Conservation (phyloP, 1,140 invertebrate species). For the Battus philenor region DNA sequence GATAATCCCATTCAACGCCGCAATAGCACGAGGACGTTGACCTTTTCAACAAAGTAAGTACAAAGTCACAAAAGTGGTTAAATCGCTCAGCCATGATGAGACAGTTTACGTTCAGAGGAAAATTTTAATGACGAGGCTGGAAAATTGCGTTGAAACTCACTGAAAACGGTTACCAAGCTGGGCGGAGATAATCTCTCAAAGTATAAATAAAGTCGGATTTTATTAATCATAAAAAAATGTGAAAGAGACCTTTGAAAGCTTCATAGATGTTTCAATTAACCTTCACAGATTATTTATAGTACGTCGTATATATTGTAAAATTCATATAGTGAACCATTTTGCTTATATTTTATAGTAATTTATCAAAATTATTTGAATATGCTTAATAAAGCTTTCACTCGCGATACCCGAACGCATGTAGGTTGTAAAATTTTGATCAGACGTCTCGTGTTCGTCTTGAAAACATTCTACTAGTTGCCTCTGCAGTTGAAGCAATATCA, state of each 20-base stretch:
- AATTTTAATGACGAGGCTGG: constrained; percentile 12
- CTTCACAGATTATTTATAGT: not conserved
- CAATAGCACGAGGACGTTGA: constrained; percentile 2
- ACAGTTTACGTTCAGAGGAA: constrained; percentile 1
- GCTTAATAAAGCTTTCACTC: too few relatives aligned
- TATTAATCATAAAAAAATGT: not conserved
- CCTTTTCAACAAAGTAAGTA: constrained; percentile 10
- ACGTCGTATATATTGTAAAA: too few relatives aligned
- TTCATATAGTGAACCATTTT: too few relatives aligned
- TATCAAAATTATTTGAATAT: too few relatives aligned
- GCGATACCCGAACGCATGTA: too few relatives aligned
- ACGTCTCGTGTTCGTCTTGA: too few relatives aligned
- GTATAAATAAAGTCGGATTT: constrained; percentile 7
- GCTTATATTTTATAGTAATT: too few relatives aligned
- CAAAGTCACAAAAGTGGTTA: not conserved
- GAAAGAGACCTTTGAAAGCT: constrained; percentile 1
- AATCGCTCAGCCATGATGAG: constrained; percentile 7
- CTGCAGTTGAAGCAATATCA: not conserved
- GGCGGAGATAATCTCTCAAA: constrained; percentile 2
- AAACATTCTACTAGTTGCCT: constrained; percentile 8
- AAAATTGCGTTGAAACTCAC: not conserved
- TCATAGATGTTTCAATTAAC: constrained; percentile 2
- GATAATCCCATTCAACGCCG: not conserved
- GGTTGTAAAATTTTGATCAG: too few relatives aligned
- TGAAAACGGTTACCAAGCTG: constrained; percentile 4